Conservation (phyloP, 64 coral and sea anemone genomes). For the Stichodactyla mertensii region DNA sequence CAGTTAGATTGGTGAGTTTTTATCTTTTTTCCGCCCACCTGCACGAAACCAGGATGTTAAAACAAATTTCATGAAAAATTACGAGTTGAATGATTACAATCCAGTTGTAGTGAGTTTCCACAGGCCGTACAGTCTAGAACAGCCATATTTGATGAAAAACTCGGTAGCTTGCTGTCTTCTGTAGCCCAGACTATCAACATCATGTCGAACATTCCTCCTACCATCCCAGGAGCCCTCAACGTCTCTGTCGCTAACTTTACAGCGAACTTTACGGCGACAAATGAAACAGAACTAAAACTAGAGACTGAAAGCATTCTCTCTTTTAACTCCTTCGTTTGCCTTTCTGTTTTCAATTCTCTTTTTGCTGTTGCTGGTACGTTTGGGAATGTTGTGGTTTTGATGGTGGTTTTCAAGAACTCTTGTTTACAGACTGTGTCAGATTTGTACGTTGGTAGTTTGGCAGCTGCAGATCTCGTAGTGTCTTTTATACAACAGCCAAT, state of each 20-base stretch:
- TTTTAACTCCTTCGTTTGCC: neutral
- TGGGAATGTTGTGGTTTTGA: constrained; percentile 33
- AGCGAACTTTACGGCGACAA: neutral
- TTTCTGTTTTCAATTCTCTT: constrained; percentile 1
- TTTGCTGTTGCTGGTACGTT: constrained; percentile 7
- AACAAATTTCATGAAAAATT: no score
- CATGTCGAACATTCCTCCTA: neutral
- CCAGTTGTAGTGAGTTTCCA: no score
- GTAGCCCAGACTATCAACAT: neutral
- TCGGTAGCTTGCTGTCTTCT: neutral
- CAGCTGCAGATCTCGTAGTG: constrained; percentile 31
- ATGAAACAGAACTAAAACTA: neutral
- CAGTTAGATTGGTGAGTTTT: no score
- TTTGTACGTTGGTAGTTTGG: constrained; percentile 28
- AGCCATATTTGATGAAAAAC: no score
- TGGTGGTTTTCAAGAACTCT: constrained; percentile 4
- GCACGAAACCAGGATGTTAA: no score
- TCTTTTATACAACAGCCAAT: constrained; percentile 17
- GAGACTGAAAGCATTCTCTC: neutral
- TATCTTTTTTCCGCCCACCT: no score
- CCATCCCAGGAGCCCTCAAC: neutral
- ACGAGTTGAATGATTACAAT: no score
- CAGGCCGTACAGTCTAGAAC: no score
- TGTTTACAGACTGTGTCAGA: constrained; percentile 15
- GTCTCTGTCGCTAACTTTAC: no score